A percentile compares a stretch with the other conserved stretches of the same genome.
Conservation (phyloP, 2,888 invertebrate species). For the Microdon myrmicae region DNA sequence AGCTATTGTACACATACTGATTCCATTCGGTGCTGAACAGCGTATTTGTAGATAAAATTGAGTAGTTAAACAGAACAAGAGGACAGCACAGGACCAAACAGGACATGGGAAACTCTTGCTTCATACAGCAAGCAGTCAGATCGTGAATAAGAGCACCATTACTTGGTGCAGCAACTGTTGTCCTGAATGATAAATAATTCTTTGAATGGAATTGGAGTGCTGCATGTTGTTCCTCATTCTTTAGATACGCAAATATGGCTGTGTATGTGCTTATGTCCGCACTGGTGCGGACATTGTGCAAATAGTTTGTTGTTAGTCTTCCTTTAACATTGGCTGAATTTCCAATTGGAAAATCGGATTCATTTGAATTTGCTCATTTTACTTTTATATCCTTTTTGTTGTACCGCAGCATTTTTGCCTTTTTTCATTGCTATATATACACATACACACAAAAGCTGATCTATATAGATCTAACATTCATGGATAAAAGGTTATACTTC, state of each 20-base stretch:
- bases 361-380: constrained; percentile 40
- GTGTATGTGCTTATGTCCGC: constrained; percentile 13
- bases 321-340: constrained; percentile 48
- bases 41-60: constrained; percentile 41
- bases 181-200: constrained; percentile 52
- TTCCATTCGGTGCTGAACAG: constrained; percentile 9
- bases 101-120: too few relatives aligned
- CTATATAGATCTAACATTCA: constrained; percentile 20
- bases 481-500: constrained; percentile 24
- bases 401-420: too few relatives aligned
- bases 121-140: constrained; percentile 26
- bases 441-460: constrained; percentile 4
- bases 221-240: constrained; percentile 23
- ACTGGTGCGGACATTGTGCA: too few relatives aligned
- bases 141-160: constrained; percentile 43
- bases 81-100: too few relatives aligned
- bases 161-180: constrained; percentile 50
- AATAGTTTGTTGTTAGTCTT: constrained; percentile 48
- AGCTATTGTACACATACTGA: constrained; percentile 15
- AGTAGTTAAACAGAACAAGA: constrained; percentile 50
- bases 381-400: not conserved
- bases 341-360: constrained; percentile 52
- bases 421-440: not conserved
- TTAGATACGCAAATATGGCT: too few relatives aligned
- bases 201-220: constrained; percentile 28